Conservation (phyloP, 2,113 vertebrate genomes). For the Chelonoidis abingdonii region DNA sequence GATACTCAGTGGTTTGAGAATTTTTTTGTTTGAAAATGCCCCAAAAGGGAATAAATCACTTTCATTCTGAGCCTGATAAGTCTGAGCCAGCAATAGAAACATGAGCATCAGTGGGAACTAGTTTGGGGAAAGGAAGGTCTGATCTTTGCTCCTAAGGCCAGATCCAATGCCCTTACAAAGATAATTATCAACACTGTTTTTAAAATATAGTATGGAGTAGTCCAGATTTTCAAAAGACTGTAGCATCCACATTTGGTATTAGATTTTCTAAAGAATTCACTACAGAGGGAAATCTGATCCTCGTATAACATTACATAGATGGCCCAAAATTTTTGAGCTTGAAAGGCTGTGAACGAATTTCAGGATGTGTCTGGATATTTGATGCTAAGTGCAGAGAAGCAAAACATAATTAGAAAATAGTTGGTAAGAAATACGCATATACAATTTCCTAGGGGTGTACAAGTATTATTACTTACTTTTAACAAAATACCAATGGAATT, state of each 20-base stretch:
- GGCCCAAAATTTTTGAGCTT: background rate
- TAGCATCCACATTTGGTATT: background rate
- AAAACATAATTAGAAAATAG: background rate
- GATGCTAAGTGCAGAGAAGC: background rate
- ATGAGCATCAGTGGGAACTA: accelerated
- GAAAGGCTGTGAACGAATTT: background rate
- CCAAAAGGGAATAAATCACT: background rate
- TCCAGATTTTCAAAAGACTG: background rate
- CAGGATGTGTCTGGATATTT: background rate
- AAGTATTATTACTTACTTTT: background rate
- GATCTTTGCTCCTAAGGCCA: background rate
- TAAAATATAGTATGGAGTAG: background rate
- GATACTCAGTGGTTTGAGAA: background rate
- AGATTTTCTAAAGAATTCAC: background rate
- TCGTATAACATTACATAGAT: background rate
- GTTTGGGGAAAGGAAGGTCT: background rate
- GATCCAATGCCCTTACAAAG: background rate
- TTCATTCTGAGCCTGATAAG: accelerated
- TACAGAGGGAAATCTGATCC: background rate
- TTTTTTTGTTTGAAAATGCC: background rate
- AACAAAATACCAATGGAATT: background rate
- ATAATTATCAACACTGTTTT: background rate
- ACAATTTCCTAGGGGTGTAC: background rate
- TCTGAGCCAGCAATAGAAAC: background rate
- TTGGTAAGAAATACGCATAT: background rate